These are phyloP conservation scores for Eulemur mongoz DNA, from an alignment of 2,797 vertebrate species.

Conservation along the genomic window DNA sequence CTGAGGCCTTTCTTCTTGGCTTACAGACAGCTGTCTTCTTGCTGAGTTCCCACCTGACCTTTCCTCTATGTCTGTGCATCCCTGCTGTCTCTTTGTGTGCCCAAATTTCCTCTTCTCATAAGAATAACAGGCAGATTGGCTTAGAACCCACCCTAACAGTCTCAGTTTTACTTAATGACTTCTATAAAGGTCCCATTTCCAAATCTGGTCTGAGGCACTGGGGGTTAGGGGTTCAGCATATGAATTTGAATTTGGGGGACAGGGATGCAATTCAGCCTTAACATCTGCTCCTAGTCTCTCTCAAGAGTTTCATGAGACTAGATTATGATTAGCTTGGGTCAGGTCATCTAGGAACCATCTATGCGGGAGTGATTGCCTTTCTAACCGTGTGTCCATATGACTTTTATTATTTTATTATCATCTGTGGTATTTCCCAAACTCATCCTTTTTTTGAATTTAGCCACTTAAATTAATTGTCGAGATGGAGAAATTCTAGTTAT, in stretches of 20 bases:
- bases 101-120: neutral
- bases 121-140: neutral
- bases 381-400: neutral
- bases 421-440: neutral
- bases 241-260: neutral
- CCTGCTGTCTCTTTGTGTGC: neutral
- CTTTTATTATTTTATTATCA: neutral
- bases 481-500: neutral
- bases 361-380: neutral
- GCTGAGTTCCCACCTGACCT: neutral
- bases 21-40: neutral
- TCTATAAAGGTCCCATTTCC: neutral
- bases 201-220: neutral
- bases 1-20: neutral
- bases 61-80: fast-evolving
- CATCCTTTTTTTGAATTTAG: neutral
- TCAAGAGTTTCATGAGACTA: neutral
- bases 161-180: neutral
- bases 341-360: neutral
- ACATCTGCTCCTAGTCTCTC: neutral
- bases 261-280: neutral
- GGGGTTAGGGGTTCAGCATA: neutral
- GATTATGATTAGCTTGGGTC: neutral
- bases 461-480: neutral
- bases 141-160: neutral